Evolutionary conservation across 2,113 vertebrate species (phyloP).

Genomic region (Corythoichthys intestinalis): DNA sequence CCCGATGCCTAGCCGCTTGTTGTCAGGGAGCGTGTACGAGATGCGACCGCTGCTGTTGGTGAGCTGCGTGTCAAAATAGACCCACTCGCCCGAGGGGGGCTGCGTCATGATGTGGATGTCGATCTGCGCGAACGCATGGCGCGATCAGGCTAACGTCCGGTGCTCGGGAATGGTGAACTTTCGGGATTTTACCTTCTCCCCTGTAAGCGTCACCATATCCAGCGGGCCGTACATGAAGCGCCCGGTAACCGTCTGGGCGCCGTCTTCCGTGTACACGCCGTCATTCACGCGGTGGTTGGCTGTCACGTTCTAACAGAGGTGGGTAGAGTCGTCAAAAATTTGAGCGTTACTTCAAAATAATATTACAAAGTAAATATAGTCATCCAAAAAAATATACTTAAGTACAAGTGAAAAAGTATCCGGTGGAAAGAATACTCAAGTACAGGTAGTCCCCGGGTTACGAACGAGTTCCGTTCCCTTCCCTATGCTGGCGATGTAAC

Average conservation of each 20-base stretch:
- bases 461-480: too few relatives aligned
- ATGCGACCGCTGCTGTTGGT: conserved; percentile 93
- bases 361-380: too few relatives aligned
- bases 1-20: conserved; percentile 82
- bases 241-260: conserved; percentile 82
- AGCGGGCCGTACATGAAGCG: conserved; percentile 97
- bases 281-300: conserved; percentile 95
- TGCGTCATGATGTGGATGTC: conserved; percentile 98
- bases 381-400: too few relatives aligned
- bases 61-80: conserved; percentile 88
- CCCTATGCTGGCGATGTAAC: too few relatives aligned
- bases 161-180: not conserved
- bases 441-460: too few relatives aligned
- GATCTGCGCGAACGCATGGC: conserved; percentile 71
- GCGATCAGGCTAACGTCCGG: not conserved
- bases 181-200: conserved; percentile 83
- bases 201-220: conserved; percentile 97
- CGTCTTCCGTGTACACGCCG: conserved; percentile 85
- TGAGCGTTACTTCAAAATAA: too few relatives aligned
- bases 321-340: not conserved
- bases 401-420: too few relatives aligned
- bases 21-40: conserved; percentile 85
- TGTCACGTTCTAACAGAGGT: conserved; percentile 82
- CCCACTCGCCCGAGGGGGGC: conserved; percentile 93
- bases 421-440: too few relatives aligned